phyloP scores from a whole-genome alignment of 2,888 invertebrate species.

The Tricholauxania praeusta region DNA sequence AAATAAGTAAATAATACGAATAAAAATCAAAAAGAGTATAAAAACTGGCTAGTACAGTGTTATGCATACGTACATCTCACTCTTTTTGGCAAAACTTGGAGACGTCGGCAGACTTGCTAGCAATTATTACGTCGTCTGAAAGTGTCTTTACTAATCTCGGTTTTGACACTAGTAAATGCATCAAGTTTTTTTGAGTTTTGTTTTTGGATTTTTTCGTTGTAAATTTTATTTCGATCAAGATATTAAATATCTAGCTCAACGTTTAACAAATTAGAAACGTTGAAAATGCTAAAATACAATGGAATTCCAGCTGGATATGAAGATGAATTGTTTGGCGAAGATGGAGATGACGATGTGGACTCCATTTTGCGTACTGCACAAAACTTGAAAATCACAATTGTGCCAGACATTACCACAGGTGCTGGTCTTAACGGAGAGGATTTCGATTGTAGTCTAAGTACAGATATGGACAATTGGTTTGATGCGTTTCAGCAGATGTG shows the following conservation, averaged over 20 bases:
- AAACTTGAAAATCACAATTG: constrained; percentile 64
- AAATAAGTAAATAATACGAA: too few relatives aligned
- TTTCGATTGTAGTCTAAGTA: constrained; percentile 61
- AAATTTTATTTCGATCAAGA: constrained; percentile 17
- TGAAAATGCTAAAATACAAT: constrained; percentile 41
- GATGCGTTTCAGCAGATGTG: constrained; percentile 59
- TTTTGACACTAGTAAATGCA: background rate
- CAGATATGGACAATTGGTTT: constrained; percentile 58
- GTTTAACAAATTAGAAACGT: background rate
- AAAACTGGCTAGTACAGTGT: too few relatives aligned
- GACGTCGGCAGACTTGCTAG: too few relatives aligned
- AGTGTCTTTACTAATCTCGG: too few relatives aligned
- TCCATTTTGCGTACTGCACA: constrained; percentile 46
- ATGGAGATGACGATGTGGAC: constrained; percentile 52
- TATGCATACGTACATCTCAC: too few relatives aligned
- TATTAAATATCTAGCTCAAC: background rate
- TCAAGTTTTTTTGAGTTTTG: constrained; percentile 18
- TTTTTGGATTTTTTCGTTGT: constrained; percentile 27
- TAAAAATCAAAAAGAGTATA: too few relatives aligned
- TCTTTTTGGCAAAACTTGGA: too few relatives aligned
- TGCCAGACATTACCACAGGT: constrained; percentile 63
- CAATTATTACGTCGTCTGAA: too few relatives aligned
- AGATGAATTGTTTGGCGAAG: constrained; percentile 45
- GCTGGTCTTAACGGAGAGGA: constrained; percentile 64
- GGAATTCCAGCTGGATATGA: constrained; percentile 63